These are phyloP conservation scores for Sebastes minor DNA, from an alignment of 2,797 vertebrate species.

Conservation along the genomic window DNA sequence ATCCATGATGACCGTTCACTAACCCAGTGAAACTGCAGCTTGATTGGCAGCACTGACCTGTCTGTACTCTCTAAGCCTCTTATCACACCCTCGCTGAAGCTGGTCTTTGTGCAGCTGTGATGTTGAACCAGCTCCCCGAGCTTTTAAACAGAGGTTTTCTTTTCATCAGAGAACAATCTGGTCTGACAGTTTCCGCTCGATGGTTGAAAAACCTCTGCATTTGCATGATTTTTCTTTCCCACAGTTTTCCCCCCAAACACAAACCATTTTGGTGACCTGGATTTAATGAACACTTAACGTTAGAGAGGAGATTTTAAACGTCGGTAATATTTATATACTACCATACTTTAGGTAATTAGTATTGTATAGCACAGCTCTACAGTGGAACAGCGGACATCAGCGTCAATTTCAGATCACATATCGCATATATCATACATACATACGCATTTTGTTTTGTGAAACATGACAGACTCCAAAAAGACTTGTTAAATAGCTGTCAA, in stretches of 20 bases:
- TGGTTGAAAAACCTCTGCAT: neutral
- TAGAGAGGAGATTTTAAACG: neutral
- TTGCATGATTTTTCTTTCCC: neutral
- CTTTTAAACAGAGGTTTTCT: neutral
- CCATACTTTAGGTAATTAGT: neutral
- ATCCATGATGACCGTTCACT: neutral
- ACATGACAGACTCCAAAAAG: neutral
- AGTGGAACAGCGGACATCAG: neutral
- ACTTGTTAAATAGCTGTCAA: neutral
- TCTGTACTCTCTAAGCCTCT: constrained; percentile 7
- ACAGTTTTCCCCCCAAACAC: neutral
- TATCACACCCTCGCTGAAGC: constrained; percentile 7
- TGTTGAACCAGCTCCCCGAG: neutral
- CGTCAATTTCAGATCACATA: neutral
- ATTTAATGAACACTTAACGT: neutral
- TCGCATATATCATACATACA: neutral
- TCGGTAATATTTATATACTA: neutral
- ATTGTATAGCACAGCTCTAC: neutral
- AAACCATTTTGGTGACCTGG: neutral
- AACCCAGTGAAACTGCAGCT: neutral
- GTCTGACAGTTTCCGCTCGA: neutral
- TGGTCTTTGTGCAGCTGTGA: neutral
- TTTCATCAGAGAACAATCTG: constrained; percentile 10
- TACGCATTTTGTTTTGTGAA: neutral
- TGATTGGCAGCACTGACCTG: constrained; percentile 15